Evolutionary conservation across 2,113 vertebrate species (phyloP).

Genomic region (Hyaena hyaena): DNA sequence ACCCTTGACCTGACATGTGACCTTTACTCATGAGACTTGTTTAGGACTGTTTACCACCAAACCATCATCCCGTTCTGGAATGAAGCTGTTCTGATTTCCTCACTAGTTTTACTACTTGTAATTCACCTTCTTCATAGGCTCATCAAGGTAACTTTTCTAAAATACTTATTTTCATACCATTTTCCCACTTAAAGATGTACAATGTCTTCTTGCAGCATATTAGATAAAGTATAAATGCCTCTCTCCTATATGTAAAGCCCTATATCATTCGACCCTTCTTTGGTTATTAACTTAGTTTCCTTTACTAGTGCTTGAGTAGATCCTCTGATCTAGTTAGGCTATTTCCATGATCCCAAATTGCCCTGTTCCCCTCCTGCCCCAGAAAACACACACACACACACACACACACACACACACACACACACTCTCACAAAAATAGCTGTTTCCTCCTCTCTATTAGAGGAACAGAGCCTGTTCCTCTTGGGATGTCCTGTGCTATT

Average conservation of each 20-base stretch:
- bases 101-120: not conserved
- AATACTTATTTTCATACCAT: constrained; percentile 13
- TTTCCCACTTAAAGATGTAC: not conserved
- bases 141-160: constrained; percentile 25
- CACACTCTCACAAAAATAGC: not conserved
- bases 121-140: not conserved
- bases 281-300: not conserved
- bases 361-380: not conserved
- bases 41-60: not conserved
- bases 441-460: not conserved
- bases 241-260: not conserved
- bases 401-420: not conserved
- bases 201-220: not conserved
- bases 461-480: not conserved
- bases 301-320: not conserved
- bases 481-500: not conserved
- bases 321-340: not conserved
- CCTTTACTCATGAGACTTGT: not conserved
- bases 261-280: not conserved
- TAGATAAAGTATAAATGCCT: constrained; percentile 35
- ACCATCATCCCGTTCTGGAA: not conserved
- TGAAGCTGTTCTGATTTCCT: not conserved
- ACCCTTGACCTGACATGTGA: not conserved
- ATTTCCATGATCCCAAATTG: not conserved
- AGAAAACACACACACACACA: not conserved